phyloP scores from a whole-genome alignment of 2,797 vertebrate species.

The Heliangelus exortis region DNA sequence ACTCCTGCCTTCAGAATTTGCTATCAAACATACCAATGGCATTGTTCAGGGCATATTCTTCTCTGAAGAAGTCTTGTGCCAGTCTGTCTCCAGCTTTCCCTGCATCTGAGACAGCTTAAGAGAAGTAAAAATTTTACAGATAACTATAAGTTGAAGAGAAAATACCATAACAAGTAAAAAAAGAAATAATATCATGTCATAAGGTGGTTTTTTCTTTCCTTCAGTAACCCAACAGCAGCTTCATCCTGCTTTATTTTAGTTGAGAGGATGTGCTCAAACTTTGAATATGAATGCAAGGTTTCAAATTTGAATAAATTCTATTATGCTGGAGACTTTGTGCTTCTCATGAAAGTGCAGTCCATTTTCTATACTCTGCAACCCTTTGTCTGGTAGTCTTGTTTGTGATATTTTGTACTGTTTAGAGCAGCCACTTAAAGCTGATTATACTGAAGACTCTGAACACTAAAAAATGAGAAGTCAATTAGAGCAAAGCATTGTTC shows the following conservation, averaged over 20 bases:
- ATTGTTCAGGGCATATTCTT: constrained; percentile 90
- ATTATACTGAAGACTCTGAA: background rate
- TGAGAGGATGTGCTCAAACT: background rate
- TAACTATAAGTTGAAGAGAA: background rate
- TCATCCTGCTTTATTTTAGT: background rate
- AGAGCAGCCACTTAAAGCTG: background rate
- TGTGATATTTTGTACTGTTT: background rate
- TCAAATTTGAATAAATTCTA: background rate
- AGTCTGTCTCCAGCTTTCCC: constrained; percentile 78
- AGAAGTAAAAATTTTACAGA: background rate
- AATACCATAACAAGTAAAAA: background rate
- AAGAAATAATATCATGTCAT: background rate
- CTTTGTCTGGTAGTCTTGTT: background rate
- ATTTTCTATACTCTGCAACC: background rate
- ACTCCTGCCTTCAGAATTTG: background rate
- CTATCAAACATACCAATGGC: constrained; percentile 82
- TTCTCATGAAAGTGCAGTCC: background rate
- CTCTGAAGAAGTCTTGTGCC: constrained; percentile 85
- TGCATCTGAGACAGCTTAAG: constrained; percentile 84
- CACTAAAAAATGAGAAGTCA: background rate
- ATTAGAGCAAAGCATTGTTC: background rate
- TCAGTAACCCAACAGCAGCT: background rate
- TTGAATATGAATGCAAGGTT: background rate
- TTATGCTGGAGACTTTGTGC: background rate
- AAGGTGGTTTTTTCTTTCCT: background rate